Evolutionary conservation across 2,888 invertebrate species (phyloP).

Genomic region (Orthonychiurus folsomi): DNA sequence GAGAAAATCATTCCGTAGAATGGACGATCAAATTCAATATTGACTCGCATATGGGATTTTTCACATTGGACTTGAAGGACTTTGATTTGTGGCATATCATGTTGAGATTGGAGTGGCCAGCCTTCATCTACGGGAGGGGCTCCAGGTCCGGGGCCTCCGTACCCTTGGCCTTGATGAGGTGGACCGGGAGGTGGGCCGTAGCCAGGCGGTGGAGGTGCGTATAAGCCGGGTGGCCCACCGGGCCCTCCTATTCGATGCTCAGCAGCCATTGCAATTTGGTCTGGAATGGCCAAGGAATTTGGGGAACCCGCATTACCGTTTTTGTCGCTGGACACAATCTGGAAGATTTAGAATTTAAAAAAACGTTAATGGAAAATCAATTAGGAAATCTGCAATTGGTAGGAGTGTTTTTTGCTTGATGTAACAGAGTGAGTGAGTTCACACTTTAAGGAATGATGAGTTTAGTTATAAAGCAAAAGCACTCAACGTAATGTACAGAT

Average conservation of each 20-base stretch:
- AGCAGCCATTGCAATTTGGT: slow-evolving; percentile 39
- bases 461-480: too few species aligned
- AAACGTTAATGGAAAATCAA: too few species aligned
- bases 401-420: too few species aligned
- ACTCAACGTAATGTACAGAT: too few species aligned
- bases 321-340: slow-evolving; percentile 35
- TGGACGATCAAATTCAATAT: slow-evolving; percentile 87
- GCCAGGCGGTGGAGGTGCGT: slow-evolving; percentile 39
- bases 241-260: slow-evolving; percentile 42
- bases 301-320: slow-evolving; percentile 23
- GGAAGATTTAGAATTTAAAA: slow-evolving; percentile 11
- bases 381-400: too few species aligned
- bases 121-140: too few species aligned
- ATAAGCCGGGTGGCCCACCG: slow-evolving; percentile 46
- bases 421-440: too few species aligned
- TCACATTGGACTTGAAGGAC: slow-evolving; percentile 90
- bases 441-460: too few species aligned
- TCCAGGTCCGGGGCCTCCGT: too few species aligned
- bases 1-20: slow-evolving; percentile 95
- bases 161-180: slow-evolving; percentile 44
- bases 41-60: slow-evolving; percentile 89
- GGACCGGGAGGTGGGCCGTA: slow-evolving; percentile 45
- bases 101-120: slow-evolving; percentile 71
- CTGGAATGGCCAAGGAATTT: slow-evolving; percentile 27
- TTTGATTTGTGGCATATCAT: slow-evolving; percentile 87